These are phyloP conservation scores for Eueremaeus valkanovi DNA, from an alignment of 2,888 invertebrate genomes.

Conservation along the genomic window DNA sequence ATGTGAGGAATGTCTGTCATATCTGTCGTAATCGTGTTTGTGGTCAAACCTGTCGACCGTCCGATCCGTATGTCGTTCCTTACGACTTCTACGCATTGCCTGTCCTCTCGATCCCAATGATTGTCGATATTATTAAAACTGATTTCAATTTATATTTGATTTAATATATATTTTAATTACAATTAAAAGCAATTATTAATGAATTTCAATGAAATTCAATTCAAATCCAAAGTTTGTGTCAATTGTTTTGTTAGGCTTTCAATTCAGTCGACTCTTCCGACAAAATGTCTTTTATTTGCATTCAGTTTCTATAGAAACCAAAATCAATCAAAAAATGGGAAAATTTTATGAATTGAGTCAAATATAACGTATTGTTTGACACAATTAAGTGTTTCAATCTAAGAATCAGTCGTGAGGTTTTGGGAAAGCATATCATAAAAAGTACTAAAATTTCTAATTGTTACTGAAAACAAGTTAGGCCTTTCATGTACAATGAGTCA, in stretches of 20 bases:
- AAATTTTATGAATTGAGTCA: no score
- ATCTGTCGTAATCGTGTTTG: background rate
- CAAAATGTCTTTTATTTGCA: slow-evolving; percentile 8
- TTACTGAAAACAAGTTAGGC: no score
- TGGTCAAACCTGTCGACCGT: background rate
- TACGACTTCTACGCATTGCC: background rate
- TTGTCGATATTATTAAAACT: background rate
- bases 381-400: no score
- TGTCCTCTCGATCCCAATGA: background rate
- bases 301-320: background rate
- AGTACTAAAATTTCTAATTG: no score
- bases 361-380: no score
- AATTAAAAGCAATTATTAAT: no score
- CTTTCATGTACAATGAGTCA: no score
- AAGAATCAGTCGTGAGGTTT: no score
- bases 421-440: no score
- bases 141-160: background rate
- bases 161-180: background rate
- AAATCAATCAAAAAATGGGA: no score
- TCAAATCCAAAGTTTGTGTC: background rate
- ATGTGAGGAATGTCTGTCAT: background rate
- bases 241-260: background rate
- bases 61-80: background rate
- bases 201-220: no score
- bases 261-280: slow-evolving; percentile 5